Percentiles rank a stretch among this genome's conserved stretches.
Conservation (phyloP, 2,113 vertebrate species). For the Beaufortia kweichowensis region DNA sequence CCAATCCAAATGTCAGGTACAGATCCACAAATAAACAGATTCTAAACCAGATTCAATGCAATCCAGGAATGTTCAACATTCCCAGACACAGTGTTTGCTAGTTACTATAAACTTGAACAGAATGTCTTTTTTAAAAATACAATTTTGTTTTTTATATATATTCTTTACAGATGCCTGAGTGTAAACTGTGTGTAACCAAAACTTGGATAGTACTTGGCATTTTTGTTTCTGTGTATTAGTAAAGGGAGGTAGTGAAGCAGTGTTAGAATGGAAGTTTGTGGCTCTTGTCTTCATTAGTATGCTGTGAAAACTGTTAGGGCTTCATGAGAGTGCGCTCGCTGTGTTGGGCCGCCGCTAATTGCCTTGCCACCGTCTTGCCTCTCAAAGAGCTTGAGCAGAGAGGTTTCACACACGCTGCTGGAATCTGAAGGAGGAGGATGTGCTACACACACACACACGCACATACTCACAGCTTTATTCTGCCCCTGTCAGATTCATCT, state of each 20-base stretch:
- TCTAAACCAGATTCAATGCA: too few species aligned
- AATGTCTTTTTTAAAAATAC: too few species aligned
- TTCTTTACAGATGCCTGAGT: too few species aligned
- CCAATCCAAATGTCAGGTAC: not conserved
- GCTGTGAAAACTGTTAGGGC: constrained; percentile 35
- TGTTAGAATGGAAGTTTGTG: constrained; percentile 20
- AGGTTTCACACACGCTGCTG: constrained; percentile 39
- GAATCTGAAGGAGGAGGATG: constrained; percentile 45
- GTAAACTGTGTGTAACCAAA: too few species aligned
- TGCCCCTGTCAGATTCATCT: constrained; percentile 5
- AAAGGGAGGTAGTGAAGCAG: constrained; percentile 11
- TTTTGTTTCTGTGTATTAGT: not conserved
- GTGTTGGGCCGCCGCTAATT: constrained; percentile 55
- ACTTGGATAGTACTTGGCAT: not conserved
- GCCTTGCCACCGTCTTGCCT: constrained; percentile 52
- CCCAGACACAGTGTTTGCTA: too few species aligned
- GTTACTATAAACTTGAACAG: too few species aligned
- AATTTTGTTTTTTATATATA: too few species aligned
- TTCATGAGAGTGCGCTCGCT: constrained; percentile 41
- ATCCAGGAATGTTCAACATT: too few species aligned
- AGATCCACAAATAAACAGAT: not conserved
- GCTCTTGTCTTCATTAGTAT: constrained; percentile 49
- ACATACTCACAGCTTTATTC: not conserved
- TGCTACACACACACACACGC: constrained; percentile 13
- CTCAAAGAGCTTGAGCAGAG: constrained; percentile 48